Conservation (phyloP, 1,140 invertebrate species). For the Cylas formicarius region DNA sequence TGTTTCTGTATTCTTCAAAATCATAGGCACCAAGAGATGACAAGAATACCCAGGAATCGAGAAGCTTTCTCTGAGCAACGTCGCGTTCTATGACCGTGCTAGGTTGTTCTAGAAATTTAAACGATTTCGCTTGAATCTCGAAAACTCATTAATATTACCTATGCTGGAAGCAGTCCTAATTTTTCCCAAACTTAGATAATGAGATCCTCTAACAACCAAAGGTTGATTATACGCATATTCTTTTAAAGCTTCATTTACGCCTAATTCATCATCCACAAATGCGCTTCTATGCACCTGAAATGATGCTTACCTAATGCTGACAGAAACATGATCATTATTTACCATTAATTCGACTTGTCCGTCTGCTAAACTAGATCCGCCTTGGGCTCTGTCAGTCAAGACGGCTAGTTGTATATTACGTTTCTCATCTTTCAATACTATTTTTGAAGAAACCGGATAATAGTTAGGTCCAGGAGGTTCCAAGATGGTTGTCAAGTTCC, state of each 20-base stretch:
- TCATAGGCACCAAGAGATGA: conserved; percentile 35
- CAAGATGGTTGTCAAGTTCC: conserved; percentile 50
- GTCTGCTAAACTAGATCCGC: conserved; percentile 67
- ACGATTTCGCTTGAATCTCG: no score
- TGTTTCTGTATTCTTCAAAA: conserved; percentile 41
- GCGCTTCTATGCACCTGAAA: conserved; percentile 72
- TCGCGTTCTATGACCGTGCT: conserved; percentile 28
- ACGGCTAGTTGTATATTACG: conserved; percentile 51
- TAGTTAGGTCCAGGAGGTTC: conserved; percentile 81
- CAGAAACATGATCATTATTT: conserved; percentile 16
- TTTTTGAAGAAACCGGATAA: conserved; percentile 83
- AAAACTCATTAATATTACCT: no score
- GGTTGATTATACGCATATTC: conserved; percentile 70
- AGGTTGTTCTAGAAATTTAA: conserved; percentile 32
- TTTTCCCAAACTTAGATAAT: no score
- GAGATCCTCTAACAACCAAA: conserved; percentile 70
- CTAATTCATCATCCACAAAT: conserved; percentile 80
- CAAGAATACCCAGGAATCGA: conserved; percentile 45
- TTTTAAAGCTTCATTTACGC: conserved; percentile 85
- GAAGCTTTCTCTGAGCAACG: conserved; percentile 32
- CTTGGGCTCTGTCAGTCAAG: conserved; percentile 79
- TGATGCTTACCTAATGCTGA: background rate
- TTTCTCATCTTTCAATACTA: conserved; percentile 56
- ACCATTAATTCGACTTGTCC: conserved; percentile 77
- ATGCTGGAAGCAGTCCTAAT: no score